Base-by-base conservation (phyloP, 2,113 vertebrate genomes). In the Campylorhamphus procurvoides region DNA sequence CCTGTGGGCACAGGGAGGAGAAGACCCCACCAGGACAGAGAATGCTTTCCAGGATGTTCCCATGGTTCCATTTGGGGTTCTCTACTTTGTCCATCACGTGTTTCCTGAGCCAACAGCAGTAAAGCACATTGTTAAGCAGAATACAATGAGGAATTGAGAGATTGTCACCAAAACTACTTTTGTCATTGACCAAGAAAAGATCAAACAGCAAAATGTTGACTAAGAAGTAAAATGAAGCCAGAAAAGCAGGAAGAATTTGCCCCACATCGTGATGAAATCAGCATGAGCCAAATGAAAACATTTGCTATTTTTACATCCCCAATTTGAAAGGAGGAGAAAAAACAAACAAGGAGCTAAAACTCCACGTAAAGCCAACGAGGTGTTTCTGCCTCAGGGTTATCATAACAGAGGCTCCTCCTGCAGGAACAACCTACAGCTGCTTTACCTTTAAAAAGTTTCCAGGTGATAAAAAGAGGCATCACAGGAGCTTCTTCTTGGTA, bases 301-400 rank as follows among this genome's bases (percentile, higher is more conserved):
- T 78, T 85, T 84, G 29, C 58, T 89, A 12, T 27, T 94, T 94
- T 96, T 80, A 82, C 31, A 53, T 75, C 67, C 56, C 74, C 69
- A n/a, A 13, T 89, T 79, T 67, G 46, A 67, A 75, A 42, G 2
- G n/a, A 75, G 53, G 60, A 35, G 44, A 64, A 73, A 89, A 69
- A 96, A 86, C 24, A 93, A 96, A 84, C 24, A 81, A 56, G 93
- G 63, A 80, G 33, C 59, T 87, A 80, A 88, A 96, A 84, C 8
- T 56, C 9, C 12, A 31, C 35, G 63, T 62, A 47, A 90, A 81
- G 28, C 49, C 83, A 49, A 4, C 0, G 0, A 50, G 14, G 10
- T 56, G n/a, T 72, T 84, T 59, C 7, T 79, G 64, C 64, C 66
- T 78, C 4, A 29, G n/a, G 75, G 94, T 87, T 84, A 62, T 47